Evolutionary conservation across 2,797 vertebrate genomes (phyloP).

Genomic region (Poecilia picta): DNA sequence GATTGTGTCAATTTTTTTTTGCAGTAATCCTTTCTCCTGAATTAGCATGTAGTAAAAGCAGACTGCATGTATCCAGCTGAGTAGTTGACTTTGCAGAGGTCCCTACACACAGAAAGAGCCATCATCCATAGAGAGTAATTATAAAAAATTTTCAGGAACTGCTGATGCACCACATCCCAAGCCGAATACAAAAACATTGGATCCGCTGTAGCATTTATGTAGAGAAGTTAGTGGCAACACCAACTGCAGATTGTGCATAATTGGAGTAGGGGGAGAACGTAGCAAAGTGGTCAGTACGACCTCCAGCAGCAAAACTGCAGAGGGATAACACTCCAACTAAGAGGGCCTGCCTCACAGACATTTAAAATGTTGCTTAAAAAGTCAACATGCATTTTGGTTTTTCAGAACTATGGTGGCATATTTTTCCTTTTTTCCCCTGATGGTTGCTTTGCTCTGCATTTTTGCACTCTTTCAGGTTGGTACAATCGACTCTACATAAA

Average conservation of each 20-base stretch:
- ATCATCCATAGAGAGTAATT: not conserved
- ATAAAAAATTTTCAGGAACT: not conserved
- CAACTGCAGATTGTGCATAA: not conserved
- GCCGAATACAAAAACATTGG: not conserved
- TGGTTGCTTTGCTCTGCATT: not conserved
- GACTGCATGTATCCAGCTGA: not conserved
- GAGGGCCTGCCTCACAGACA: not conserved
- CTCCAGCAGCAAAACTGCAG: not conserved
- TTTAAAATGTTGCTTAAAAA: not conserved
- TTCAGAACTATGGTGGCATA: not conserved
- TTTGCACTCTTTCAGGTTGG: conserved; percentile 81
- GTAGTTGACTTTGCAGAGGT: not conserved
- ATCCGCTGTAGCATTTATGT: not conserved
- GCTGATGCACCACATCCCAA: not conserved
- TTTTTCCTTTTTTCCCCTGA: not conserved
- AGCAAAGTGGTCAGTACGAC: not conserved
- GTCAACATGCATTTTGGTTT: not conserved
- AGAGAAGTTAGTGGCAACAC: not conserved
- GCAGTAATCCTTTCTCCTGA: not conserved
- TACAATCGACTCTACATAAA: conserved; percentile 95
- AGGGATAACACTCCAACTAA: not conserved
- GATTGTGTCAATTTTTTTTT: not conserved
- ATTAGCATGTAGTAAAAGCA: not conserved
- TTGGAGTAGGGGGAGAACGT: not conserved
- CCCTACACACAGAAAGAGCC: not conserved